phyloP scores from a whole-genome alignment of 2,113 vertebrate genomes.

The Elephantulus edwardii region DNA sequence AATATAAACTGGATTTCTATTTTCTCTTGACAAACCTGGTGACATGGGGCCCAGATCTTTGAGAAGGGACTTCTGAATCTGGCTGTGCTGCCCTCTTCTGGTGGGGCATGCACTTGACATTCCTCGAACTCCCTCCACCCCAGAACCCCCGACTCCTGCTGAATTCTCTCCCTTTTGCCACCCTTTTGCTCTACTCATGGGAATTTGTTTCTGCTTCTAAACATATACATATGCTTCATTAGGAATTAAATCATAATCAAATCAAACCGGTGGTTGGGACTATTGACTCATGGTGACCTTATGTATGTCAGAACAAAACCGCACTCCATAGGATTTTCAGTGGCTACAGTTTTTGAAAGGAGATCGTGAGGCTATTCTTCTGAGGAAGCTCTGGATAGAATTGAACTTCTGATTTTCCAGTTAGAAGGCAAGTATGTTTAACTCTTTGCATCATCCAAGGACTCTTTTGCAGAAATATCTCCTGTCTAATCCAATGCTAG shows the following conservation, averaged over 20 bases:
- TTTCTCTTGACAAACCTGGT: slow-evolving; percentile 18
- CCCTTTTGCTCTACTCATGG: not conserved
- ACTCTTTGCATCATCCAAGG: not conserved
- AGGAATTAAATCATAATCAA: not conserved
- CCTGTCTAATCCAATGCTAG: not conserved
- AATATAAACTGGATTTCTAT: slow-evolving; percentile 41
- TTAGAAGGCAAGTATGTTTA: not conserved
- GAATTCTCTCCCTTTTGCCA: not conserved
- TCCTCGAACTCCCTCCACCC: not conserved
- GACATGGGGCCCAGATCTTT: not conserved
- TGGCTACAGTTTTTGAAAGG: not conserved
- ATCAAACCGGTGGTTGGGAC: not conserved
- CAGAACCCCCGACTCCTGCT: too few species aligned
- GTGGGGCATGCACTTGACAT: not conserved
- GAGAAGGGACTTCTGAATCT: not conserved
- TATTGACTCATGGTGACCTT: not conserved
- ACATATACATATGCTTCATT: not conserved
- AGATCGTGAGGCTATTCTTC: not conserved
- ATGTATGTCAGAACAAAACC: not conserved
- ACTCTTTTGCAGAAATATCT: not conserved
- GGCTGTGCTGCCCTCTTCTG: not conserved
- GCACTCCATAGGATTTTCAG: not conserved
- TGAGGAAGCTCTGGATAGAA: not conserved
- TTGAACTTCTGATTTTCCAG: not conserved
- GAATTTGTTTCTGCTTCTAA: not conserved